Conservation (phyloP, 1,140 invertebrate species). For the Bombus waltoni region DNA sequence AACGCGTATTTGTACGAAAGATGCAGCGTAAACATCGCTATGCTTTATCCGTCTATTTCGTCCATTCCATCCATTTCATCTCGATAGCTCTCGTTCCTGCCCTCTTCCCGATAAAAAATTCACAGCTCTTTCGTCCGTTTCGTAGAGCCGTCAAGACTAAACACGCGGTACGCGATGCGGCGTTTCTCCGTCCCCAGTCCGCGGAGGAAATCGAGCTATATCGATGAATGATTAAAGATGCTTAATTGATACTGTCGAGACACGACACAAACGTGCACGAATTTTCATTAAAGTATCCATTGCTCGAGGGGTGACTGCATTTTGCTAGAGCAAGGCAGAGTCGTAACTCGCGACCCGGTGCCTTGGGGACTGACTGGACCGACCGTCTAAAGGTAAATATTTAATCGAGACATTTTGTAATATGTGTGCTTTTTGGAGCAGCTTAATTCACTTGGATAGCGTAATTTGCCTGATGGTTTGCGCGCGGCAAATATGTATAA, state of each 20-base stretch:
- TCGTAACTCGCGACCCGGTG: constrained; percentile 35
- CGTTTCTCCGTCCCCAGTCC: neutral
- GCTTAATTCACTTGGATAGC: constrained; percentile 50
- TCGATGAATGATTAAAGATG: constrained; percentile 4
- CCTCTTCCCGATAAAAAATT: neutral
- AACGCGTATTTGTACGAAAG: neutral
- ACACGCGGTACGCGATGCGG: neutral
- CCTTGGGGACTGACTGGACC: constrained; percentile 18
- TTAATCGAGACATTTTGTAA: constrained; percentile 69
- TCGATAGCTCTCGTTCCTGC: neutral
- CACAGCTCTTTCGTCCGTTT: neutral
- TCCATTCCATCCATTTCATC: neutral
- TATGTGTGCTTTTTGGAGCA: constrained; percentile 61
- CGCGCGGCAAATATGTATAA: constrained; percentile 44
- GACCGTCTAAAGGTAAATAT: constrained; percentile 67
- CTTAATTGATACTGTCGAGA: neutral
- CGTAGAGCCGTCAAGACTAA: neutral
- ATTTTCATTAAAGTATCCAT: constrained; percentile 47
- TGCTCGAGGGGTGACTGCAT: neutral
- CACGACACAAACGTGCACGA: constrained; percentile 7
- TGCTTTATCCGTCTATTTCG: neutral
- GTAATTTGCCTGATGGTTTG: constrained; percentile 59
- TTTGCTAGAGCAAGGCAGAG: neutral
- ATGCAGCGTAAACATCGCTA: neutral
- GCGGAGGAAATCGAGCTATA: no score